Conservation (phyloP, 1,140 invertebrate genomes). For the Pemphigus obesinymphae region DNA sequence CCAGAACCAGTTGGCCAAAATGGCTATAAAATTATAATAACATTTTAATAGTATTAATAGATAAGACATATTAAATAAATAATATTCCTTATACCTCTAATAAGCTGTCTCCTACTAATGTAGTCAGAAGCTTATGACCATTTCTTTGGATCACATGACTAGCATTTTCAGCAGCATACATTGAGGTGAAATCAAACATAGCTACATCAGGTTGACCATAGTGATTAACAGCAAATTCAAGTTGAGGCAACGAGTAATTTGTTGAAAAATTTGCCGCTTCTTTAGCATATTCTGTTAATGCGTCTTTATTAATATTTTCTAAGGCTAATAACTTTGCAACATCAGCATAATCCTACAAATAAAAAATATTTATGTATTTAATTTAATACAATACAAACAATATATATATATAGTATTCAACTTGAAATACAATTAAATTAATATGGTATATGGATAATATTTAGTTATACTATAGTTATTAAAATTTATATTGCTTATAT, state of each 20-base stretch:
- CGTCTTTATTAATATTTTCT: slow-evolving; percentile 87
- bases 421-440: too few relatives aligned
- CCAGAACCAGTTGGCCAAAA: slow-evolving; percentile 99
- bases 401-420: too few relatives aligned
- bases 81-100: slow-evolving; percentile 64
- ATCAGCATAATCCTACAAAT: slow-evolving; percentile 75
- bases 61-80: too few relatives aligned
- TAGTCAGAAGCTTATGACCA: slow-evolving; percentile 76
- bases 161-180: slow-evolving; percentile 96
- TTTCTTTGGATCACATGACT: slow-evolving; percentile 72
- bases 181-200: slow-evolving; percentile 99
- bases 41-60: too few relatives aligned
- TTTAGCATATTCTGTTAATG: slow-evolving; percentile 83
- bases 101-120: slow-evolving; percentile 91
- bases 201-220: slow-evolving; percentile 96
- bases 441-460: too few relatives aligned
- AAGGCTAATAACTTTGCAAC: slow-evolving; percentile 78
- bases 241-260: slow-evolving; percentile 77
- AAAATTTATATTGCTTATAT: neutral
- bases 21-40: slow-evolving; percentile 59
- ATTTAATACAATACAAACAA: too few relatives aligned
- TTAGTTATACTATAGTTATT: too few relatives aligned
- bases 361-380: too few relatives aligned
- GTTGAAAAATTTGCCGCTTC: slow-evolving; percentile 97
- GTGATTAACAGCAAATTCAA: slow-evolving; percentile 97